These are phyloP conservation scores for Corvus cornix DNA, from an alignment of 2,113 vertebrate species.

Conservation along the genomic window DNA sequence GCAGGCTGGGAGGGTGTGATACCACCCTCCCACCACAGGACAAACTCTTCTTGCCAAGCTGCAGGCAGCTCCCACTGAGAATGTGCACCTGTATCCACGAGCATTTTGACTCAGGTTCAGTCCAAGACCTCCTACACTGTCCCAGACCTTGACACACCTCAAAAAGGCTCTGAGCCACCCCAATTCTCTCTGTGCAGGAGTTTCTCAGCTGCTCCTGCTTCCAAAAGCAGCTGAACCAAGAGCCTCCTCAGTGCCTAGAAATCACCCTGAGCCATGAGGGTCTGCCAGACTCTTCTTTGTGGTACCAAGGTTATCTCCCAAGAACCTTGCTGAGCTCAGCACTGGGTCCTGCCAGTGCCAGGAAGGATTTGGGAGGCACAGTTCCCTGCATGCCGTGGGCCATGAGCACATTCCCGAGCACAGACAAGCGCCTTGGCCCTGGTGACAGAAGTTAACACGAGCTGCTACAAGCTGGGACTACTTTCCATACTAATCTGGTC, in stretches of 20 bases:
- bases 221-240: not conserved
- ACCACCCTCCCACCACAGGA: not conserved
- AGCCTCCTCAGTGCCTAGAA: not conserved
- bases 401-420: not conserved
- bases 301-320: not conserved
- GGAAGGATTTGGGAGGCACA: not conserved
- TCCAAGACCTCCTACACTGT: not conserved
- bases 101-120: not conserved
- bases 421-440: not conserved
- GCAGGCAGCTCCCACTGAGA: not conserved
- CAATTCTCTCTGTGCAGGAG: fast-evolving
- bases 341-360: fast-evolving
- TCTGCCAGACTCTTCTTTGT: not conserved
- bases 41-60: not conserved
- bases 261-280: not conserved
- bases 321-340: not conserved
- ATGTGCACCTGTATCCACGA: fast-evolving
- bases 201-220: not conserved
- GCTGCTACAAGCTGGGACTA: not conserved
- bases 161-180: not conserved
- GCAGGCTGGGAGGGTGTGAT: not conserved
- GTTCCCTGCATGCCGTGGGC: not conserved
- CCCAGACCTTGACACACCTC: not conserved
- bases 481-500: constrained; percentile 26
- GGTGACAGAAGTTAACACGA: not conserved